Evolutionary conservation across 2,888 invertebrate species (phyloP).

Genomic region (Drosophila ustulata): DNA sequence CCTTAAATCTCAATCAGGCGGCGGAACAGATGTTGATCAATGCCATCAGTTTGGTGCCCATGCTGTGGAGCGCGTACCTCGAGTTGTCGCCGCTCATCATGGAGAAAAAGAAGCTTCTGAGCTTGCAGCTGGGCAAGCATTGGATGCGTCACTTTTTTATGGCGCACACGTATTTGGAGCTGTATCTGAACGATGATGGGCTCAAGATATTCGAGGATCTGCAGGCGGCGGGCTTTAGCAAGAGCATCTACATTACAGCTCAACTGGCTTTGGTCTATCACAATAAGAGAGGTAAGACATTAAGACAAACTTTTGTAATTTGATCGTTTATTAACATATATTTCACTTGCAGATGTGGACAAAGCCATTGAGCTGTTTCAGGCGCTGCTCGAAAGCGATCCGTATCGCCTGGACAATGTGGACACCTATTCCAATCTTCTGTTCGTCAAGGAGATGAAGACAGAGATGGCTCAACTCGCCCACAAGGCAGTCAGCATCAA

Average conservation of each 20-base stretch:
- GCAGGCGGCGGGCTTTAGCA: conserved; percentile 92
- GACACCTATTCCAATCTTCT: conserved; percentile 98
- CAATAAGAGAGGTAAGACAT: conserved; percentile 91
- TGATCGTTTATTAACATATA: neutral
- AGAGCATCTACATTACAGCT: conserved; percentile 94
- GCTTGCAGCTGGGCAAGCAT: conserved; percentile 91
- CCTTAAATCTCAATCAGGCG: conserved; percentile 91
- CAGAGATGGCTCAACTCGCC: conserved; percentile 96
- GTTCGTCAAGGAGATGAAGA: conserved; percentile 96
- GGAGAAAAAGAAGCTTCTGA: conserved; percentile 91
- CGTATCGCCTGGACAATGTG: conserved; percentile 97
- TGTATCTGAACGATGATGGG: conserved; percentile 95
- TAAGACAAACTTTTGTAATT: too few species aligned
- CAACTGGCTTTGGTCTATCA: conserved; percentile 97
- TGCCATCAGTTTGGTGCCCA: conserved; percentile 91
- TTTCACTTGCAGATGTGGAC: conserved; percentile 90
- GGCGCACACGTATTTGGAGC: conserved; percentile 95
- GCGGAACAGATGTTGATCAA: conserved; percentile 93
- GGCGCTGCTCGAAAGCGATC: conserved; percentile 93
- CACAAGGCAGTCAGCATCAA: conserved; percentile 97
- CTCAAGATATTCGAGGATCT: conserved; percentile 92
- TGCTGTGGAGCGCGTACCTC: conserved; percentile 98
- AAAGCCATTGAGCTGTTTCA: conserved; percentile 94
- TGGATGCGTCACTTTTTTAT: conserved; percentile 98
- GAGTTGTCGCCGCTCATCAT: conserved; percentile 94